Base-by-base conservation (phyloP, 1,140 invertebrate genomes). In the Mizuhopecten yessoensis region DNA sequence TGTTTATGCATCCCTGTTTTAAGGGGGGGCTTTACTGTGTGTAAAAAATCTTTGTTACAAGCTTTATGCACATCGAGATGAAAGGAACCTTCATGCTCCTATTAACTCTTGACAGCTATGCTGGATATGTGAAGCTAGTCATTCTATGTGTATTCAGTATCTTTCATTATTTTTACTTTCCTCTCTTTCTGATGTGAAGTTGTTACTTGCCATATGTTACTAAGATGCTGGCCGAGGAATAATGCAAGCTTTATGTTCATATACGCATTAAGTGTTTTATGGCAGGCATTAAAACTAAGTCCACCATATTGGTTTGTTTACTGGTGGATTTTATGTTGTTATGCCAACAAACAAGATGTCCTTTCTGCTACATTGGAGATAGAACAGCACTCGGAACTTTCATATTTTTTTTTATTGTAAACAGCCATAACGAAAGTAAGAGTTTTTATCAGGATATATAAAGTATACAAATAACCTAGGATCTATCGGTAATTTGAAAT, bases 221-320 rank as follows among this genome's bases (percentile, higher is more conserved):
- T 75, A 75, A 75, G 57, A 75, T 29, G 57, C 57, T 75, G n/a
- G 11, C 57, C 57, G 29, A n/a, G 57, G 29, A 75, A 75, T 75
- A 75, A 75, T 75, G 29, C 57, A 29, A n/a, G 23, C 57, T 29
- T 75, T 75, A 29, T 75, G n/a, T n/a, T 75, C 29, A 75, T 75
- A 75, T 75, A 29, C 23, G 29, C 57, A 75, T 75, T 75, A 75
- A 75, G 23, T 75, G 17, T 75, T 75, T 75, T 75, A 75, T 75
- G 5, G 57, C 57, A 75, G 57, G 29, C 57, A 75, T 75, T 75
- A 75, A 75, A 75, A 75, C n/a, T 75, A 75, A 75, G n/a, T 75
- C 57, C 57, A 75, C 23, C 57, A 75, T 75, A 75, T 75, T 75
- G 57, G 57, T 75, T 29, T 75, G 57, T 75, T 75, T 75, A 75